Conservation (phyloP, 2,797 vertebrate genomes). For the Tenualosa thibaudeaui region DNA sequence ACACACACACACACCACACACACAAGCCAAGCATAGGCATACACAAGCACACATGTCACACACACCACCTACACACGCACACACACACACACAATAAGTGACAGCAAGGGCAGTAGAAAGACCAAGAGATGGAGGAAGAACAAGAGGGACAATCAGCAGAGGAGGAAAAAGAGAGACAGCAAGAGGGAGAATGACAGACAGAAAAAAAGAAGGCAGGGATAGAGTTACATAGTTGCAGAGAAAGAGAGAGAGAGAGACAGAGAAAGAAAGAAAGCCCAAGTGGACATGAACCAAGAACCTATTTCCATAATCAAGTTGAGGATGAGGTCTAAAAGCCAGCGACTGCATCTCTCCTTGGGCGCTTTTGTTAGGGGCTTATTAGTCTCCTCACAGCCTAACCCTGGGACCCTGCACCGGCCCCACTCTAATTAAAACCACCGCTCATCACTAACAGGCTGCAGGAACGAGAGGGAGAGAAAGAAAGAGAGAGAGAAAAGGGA, state of each 20-base stretch:
- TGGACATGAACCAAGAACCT: no score
- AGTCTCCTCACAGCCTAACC: slow-evolving; percentile 35
- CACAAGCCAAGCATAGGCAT: neutral
- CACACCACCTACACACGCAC: neutral
- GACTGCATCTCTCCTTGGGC: slow-evolving; percentile 20
- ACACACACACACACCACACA: slow-evolving; percentile 5
- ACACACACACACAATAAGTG: neutral
- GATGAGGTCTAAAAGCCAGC: slow-evolving; percentile 37
- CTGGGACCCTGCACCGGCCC: slow-evolving; percentile 14
- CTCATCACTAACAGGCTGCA: no score
- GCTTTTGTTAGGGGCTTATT: slow-evolving; percentile 44
- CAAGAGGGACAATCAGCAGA: neutral
- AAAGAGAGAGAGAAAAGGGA: neutral
- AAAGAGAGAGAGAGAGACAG: neutral
- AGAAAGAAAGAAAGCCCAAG: neutral
- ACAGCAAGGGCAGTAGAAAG: neutral
- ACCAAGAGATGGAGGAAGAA: neutral
- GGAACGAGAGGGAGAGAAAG: neutral
- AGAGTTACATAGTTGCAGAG: no score
- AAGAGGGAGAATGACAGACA: neutral
- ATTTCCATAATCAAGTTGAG: slow-evolving; percentile 46
- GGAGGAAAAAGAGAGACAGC: neutral
- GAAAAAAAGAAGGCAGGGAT: neutral
- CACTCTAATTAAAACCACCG: slow-evolving; percentile 35
- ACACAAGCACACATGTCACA: neutral